Percentiles rank a stretch among this genome's conserved stretches.
These are phyloP conservation scores for Paramuricea clavata DNA, from an alignment of 92 coral and sea anemone genomes.

Conservation along the genomic window DNA sequence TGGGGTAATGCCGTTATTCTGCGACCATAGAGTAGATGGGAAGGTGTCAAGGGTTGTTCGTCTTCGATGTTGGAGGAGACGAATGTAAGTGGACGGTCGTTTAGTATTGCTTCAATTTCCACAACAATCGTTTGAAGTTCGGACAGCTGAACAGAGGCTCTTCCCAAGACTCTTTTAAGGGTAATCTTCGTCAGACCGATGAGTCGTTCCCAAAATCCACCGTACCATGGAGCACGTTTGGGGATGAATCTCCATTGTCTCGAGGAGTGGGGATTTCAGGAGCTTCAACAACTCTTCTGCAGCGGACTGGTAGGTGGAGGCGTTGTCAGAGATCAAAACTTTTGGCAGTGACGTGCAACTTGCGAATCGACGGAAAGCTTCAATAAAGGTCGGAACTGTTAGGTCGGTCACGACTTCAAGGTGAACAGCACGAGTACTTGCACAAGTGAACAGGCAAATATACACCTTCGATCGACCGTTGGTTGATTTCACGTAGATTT, in stretches of 20 bases:
- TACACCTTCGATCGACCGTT: background rate
- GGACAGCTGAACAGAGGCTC: conserved; percentile 4
- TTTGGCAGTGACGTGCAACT: conserved; percentile 1
- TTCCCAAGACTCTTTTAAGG: conserved; percentile 61
- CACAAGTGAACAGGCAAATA: conserved; percentile 14
- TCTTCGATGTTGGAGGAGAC: conserved; percentile 58
- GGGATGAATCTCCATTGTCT: conserved; percentile 63
- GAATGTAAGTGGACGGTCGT: conserved; percentile 57
- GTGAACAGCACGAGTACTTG: conserved; percentile 2
- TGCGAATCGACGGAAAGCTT: background rate
- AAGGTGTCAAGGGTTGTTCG: conserved; percentile 63
- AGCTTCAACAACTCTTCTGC: conserved; percentile 9
- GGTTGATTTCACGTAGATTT: conserved; percentile 19
- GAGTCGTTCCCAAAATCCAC: conserved; percentile 71
- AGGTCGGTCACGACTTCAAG: conserved; percentile 21
- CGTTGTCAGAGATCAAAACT: conserved; percentile 7
- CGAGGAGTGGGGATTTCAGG: background rate
- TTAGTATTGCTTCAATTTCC: conserved; percentile 41
- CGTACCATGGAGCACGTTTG: conserved; percentile 68
- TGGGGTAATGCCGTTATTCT: conserved; percentile 70
- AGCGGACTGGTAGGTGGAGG: conserved; percentile 3
- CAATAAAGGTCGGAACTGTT: background rate
- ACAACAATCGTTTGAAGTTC: conserved; percentile 23
- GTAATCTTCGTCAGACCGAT: conserved; percentile 54
- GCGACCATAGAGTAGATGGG: conserved; percentile 69